Conservation (phyloP, 1,140 invertebrate species). For the Saccostrea echinata region DNA sequence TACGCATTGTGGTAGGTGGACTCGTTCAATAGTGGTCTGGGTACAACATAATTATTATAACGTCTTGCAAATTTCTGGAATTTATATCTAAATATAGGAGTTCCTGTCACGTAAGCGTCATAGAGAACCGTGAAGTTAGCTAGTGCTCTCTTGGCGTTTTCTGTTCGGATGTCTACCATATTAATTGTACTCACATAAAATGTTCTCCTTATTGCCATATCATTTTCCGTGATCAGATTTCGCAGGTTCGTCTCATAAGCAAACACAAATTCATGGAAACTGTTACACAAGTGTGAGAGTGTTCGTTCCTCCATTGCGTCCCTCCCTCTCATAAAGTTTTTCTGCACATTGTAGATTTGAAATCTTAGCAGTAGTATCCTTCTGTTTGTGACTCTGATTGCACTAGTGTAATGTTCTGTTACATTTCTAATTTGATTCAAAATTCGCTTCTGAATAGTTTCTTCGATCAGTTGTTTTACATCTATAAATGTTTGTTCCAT, state of each 20-base stretch:
- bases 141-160: slow-evolving; percentile 59
- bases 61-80: slow-evolving; percentile 54
- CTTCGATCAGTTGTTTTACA: slow-evolving; percentile 53
- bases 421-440: slow-evolving; percentile 48
- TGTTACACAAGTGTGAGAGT: slow-evolving; percentile 60
- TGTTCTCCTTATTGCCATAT: slow-evolving; percentile 17
- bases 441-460: slow-evolving; percentile 49
- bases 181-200: slow-evolving; percentile 55
- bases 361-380: slow-evolving; percentile 62
- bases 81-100: slow-evolving; percentile 65
- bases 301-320: slow-evolving; percentile 72
- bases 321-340: slow-evolving; percentile 65
- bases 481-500: slow-evolving; percentile 35
- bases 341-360: slow-evolving; percentile 63
- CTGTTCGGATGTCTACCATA: slow-evolving; percentile 55
- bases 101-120: slow-evolving; percentile 63
- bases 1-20: slow-evolving; percentile 57
- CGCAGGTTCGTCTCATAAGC: slow-evolving; percentile 55
- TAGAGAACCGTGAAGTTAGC: slow-evolving; percentile 64
- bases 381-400: slow-evolving; percentile 42
- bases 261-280: slow-evolving; percentile 65
- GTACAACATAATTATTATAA: slow-evolving; percentile 65
- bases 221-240: slow-evolving; percentile 27
- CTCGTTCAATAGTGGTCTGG: slow-evolving; percentile 61
- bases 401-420: slow-evolving; percentile 34